These are phyloP conservation scores for Pangasius djambal DNA, from an alignment of 2,797 vertebrate genomes.

Conservation along the genomic window DNA sequence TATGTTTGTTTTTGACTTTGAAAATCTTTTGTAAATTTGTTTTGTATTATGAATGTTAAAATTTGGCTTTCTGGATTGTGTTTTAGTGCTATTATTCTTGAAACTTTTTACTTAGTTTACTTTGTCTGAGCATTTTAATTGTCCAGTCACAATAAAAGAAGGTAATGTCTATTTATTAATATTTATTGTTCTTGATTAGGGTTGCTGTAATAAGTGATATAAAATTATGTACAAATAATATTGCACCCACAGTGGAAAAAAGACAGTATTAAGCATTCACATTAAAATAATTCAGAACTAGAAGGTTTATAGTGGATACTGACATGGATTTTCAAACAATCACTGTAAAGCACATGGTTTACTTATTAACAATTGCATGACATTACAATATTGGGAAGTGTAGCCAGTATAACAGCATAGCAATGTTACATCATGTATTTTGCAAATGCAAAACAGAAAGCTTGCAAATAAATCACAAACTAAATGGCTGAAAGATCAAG, in stretches of 20 bases:
- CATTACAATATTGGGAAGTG: no score
- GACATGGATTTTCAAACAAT: not conserved
- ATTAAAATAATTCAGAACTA: not conserved
- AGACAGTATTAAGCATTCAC: not conserved
- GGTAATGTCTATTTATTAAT: not conserved
- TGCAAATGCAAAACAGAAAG: not conserved
- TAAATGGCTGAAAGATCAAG: not conserved
- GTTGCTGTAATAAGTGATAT: not conserved
- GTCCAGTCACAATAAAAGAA: not conserved
- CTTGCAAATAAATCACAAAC: slow-evolving; percentile 5
- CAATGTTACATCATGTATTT: no score
- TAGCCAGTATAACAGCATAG: not conserved
- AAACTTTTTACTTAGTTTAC: not conserved
- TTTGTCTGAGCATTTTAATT: not conserved
- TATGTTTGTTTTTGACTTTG: no score
- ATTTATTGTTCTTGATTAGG: not conserved
- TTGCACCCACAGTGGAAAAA: not conserved
- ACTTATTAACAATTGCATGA: no score
- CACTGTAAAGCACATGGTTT: not conserved
- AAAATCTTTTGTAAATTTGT: no score
- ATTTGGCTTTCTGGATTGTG: not conserved
- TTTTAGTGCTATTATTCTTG: not conserved
- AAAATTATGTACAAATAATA: not conserved
- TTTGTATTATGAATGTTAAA: no score
- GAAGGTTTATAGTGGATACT: not conserved